Percentiles rank a stretch among this genome's conserved stretches.
These are phyloP conservation scores for Tichodroma muraria DNA, from an alignment of 2,113 vertebrate species.

Conservation along the genomic window DNA sequence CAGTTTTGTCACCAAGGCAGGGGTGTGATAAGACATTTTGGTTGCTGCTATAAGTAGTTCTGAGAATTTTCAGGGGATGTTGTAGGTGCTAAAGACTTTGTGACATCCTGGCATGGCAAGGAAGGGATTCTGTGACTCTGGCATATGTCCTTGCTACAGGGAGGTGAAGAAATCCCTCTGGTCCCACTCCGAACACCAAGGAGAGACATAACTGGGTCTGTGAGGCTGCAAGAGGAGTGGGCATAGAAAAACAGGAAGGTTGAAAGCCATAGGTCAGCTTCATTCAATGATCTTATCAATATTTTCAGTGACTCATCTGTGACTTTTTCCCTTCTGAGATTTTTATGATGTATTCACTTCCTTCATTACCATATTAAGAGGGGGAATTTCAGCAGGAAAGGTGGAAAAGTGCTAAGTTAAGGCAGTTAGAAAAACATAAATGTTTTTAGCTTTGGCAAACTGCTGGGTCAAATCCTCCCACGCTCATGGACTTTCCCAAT, in stretches of 20 bases:
- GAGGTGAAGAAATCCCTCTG: conserved; percentile 45
- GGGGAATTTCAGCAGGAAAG: background rate
- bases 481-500: background rate
- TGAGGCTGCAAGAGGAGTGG: background rate
- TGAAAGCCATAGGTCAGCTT: background rate
- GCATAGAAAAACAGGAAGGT: conserved; percentile 25
- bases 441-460: background rate
- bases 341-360: conserved; percentile 5
- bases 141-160: background rate
- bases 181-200: background rate
- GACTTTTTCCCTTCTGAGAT: background rate
- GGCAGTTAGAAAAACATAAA: background rate
- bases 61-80: background rate
- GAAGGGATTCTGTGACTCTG: background rate
- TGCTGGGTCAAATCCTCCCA: background rate
- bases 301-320: conserved; percentile 36
- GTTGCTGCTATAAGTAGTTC: conserved; percentile 15
- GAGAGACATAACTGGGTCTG: background rate
- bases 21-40: conserved; percentile 12
- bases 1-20: conserved; percentile 34
- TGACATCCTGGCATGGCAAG: background rate
- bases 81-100: conserved; percentile 30
- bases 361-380: conserved; percentile 9
- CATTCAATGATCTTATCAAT: conserved; percentile 10
- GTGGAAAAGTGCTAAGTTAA: background rate